phyloP scores from a whole-genome alignment of 2,113 vertebrate species.

The Chaetodon auriga region DNA sequence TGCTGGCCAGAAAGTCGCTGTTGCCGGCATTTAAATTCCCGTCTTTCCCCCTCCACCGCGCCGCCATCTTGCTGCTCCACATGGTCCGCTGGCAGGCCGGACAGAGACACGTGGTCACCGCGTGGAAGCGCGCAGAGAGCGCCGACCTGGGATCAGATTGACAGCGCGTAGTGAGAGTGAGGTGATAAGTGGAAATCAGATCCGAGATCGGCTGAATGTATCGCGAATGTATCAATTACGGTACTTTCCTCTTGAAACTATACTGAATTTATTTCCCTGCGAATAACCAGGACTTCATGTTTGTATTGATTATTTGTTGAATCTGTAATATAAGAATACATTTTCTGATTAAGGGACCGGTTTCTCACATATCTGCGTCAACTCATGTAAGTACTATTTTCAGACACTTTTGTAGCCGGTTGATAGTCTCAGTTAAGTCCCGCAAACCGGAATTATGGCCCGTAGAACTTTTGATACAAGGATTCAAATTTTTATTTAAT shows the following conservation, averaged over 20 bases:
- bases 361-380: neutral
- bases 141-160: slow-evolving; percentile 60
- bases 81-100: slow-evolving; percentile 68
- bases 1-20: slow-evolving; percentile 37
- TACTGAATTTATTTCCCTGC: too few species aligned
- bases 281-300: neutral
- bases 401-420: neutral
- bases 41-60: slow-evolving; percentile 74
- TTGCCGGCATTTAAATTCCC: slow-evolving; percentile 73
- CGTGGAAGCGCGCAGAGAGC: neutral
- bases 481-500: neutral
- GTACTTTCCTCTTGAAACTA: neutral
- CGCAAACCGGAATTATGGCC: neutral
- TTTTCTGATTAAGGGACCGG: neutral
- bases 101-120: slow-evolving; percentile 74
- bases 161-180: rapidly evolving
- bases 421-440: neutral
- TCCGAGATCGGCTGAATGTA: neutral
- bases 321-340: neutral
- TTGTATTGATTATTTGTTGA: neutral
- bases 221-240: too few species aligned
- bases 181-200: slow-evolving; percentile 8
- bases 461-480: neutral
- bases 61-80: slow-evolving; percentile 85
- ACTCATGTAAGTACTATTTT: neutral